Percentiles rank a stretch among this genome's conserved stretches.
Evolutionary conservation across 2,113 vertebrate species (phyloP).

Genomic region (Pseudonaja textilis): DNA sequence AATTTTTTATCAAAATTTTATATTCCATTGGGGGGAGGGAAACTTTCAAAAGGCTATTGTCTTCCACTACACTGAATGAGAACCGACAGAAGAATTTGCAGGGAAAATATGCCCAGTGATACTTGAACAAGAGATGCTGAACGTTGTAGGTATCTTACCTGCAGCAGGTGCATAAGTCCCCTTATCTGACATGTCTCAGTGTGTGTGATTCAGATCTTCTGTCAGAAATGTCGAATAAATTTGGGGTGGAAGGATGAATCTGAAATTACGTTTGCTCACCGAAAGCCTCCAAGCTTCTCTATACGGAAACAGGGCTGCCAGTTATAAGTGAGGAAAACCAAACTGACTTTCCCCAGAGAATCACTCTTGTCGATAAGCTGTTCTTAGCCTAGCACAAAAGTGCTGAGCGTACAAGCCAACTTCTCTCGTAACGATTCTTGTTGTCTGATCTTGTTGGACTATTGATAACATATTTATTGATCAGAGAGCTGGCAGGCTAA

Average conservation of each 20-base stretch:
- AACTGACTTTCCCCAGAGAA: neutral
- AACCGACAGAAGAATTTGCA: neutral
- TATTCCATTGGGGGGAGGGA: neutral
- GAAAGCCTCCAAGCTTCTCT: neutral
- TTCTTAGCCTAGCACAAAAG: neutral
- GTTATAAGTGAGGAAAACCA: neutral
- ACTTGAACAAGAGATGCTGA: neutral
- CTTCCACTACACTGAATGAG: neutral
- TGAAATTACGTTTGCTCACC: neutral
- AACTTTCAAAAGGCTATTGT: neutral
- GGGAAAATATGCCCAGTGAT: neutral
- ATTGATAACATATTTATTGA: conserved; percentile 23
- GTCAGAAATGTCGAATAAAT: neutral
- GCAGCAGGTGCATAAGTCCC: neutral
- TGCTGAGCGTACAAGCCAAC: neutral
- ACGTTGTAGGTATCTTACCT: neutral
- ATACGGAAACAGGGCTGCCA: neutral
- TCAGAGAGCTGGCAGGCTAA: neutral
- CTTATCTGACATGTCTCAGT: neutral
- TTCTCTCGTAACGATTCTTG: neutral
- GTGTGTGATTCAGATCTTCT: neutral
- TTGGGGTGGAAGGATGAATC: neutral
- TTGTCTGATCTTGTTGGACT: conserved; percentile 19
- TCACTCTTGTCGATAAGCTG: neutral
- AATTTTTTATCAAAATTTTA: neutral